phyloP scores from a whole-genome alignment of 2,113 vertebrate species.

The Chelonoidis abingdonii region DNA sequence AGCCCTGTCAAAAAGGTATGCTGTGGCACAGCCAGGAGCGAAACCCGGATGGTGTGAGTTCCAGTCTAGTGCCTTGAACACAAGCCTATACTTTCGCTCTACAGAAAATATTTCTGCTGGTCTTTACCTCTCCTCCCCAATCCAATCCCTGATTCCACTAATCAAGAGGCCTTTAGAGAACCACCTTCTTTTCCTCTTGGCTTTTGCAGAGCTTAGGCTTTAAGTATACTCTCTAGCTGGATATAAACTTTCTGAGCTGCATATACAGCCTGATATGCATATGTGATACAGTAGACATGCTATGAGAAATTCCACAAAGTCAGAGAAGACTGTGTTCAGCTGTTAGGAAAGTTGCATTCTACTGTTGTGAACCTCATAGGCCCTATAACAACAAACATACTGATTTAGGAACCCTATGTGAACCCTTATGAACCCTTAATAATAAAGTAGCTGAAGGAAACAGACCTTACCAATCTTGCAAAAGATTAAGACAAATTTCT shows the following conservation, averaged over 20 bases:
- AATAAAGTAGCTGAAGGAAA: conserved; percentile 57
- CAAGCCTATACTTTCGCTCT: background rate
- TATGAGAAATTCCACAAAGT: background rate
- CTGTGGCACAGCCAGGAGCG: background rate
- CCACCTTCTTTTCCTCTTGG: background rate
- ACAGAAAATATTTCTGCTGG: background rate
- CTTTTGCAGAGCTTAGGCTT: background rate
- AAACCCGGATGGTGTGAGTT: background rate
- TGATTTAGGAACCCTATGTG: conserved; percentile 21
- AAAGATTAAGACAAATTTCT: conserved; percentile 48
- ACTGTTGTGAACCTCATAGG: conserved; percentile 2
- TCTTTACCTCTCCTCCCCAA: background rate
- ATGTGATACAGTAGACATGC: background rate
- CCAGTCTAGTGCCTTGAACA: background rate
- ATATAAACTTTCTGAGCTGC: background rate
- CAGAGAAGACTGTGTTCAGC: conserved; percentile 30
- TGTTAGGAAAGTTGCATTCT: conserved; percentile 11
- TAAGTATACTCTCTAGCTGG: background rate
- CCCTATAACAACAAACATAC: conserved; percentile 1
- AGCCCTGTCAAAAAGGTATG: background rate
- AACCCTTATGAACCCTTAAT: background rate
- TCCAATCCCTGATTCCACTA: background rate
- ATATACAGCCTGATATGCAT: background rate
- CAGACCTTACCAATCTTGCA: conserved; percentile 14
- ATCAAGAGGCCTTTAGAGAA: background rate